Evolutionary conservation across 2,888 invertebrate genomes (phyloP).

Genomic region (Himalopsyche tibetana): DNA sequence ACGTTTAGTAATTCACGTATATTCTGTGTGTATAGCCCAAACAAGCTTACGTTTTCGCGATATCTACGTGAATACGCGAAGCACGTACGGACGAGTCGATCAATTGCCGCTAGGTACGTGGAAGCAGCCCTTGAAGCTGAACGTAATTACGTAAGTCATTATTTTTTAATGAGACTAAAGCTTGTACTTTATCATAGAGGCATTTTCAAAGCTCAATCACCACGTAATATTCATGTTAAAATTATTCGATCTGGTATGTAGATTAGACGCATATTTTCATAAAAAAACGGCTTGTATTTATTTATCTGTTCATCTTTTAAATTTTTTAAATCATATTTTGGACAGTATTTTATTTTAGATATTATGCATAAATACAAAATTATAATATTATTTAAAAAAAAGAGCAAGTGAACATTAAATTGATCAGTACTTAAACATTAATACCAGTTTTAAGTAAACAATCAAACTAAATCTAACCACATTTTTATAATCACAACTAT

Average conservation of each 20-base stretch:
- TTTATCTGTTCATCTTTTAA: no score
- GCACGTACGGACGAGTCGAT: neutral
- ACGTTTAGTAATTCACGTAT: neutral
- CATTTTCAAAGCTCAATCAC: neutral
- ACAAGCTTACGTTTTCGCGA: neutral
- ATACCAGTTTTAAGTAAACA: no score
- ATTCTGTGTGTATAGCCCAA: neutral
- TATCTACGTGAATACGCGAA: neutral
- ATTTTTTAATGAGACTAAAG: constrained; percentile 1
- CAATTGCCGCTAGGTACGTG: neutral
- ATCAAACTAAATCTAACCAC: no score
- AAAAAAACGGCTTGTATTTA: no score
- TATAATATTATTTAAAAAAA: no score
- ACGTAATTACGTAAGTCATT: constrained; percentile 20
- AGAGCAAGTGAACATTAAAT: no score
- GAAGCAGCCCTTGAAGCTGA: neutral
- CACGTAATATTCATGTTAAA: neutral
- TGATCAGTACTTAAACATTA: no score
- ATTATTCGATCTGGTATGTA: neutral
- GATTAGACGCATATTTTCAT: no score
- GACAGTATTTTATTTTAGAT: no score
- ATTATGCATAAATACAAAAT: no score
- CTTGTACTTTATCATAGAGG: neutral
- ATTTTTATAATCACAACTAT: no score
- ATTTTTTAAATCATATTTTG: no score